A percentile compares a stretch with the other conserved stretches of the same genome.
These are phyloP conservation scores for Siniperca chuatsi DNA, from an alignment of 2,113 vertebrate species.

Conservation along the genomic window DNA sequence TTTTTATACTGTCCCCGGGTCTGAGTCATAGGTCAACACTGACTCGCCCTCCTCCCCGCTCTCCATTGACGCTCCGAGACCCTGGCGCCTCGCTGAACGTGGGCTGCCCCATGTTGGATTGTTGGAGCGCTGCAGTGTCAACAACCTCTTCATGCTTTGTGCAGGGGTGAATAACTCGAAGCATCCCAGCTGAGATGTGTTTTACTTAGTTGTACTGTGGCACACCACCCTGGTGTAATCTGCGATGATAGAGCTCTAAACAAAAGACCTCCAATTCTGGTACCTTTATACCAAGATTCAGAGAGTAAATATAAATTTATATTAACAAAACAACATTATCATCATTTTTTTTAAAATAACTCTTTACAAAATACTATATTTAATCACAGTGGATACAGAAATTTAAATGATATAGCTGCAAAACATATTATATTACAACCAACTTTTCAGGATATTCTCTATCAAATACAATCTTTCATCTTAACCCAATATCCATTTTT, in stretches of 20 bases:
- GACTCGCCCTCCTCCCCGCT: background rate
- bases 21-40: slow-evolving; percentile 73
- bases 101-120: slow-evolving; percentile 47
- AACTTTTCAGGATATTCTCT: background rate
- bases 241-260: slow-evolving; percentile 40
- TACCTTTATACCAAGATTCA: background rate
- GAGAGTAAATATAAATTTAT: background rate
- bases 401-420: too few relatives aligned
- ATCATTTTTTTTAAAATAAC: background rate
- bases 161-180: slow-evolving; percentile 66
- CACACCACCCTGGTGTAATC: slow-evolving; percentile 16
- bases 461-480: background rate
- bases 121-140: slow-evolving; percentile 60
- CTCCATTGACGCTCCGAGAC: slow-evolving; percentile 8
- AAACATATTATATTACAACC: background rate
- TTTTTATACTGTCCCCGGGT: slow-evolving; percentile 61
- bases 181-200: slow-evolving; percentile 57
- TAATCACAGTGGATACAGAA: background rate
- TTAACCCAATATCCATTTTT: background rate
- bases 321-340: background rate
- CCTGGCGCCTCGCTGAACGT: slow-evolving; percentile 1
- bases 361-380: background rate
- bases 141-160: slow-evolving; percentile 63
- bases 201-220: slow-evolving; percentile 23
- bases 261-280: slow-evolving; percentile 3